Evolutionary conservation across 2,888 invertebrate genomes (phyloP).

Genomic region (Clepsis dumicolana): DNA sequence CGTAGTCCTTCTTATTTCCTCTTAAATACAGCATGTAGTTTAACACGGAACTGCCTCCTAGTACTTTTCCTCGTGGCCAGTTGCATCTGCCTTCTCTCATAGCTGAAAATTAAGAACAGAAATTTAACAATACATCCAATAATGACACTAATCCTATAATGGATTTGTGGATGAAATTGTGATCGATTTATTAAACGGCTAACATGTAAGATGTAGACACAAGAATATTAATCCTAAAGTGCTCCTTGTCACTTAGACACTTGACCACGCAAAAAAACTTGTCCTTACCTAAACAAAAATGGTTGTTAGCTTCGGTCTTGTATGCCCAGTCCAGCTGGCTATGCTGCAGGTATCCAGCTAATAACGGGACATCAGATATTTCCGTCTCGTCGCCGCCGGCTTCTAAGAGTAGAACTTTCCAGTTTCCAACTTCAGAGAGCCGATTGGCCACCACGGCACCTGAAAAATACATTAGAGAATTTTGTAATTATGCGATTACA

Average conservation of each 20-base stretch:
- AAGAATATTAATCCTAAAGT: too few species aligned
- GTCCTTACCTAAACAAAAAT: conserved; percentile 90
- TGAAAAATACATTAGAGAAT: conserved; percentile 60
- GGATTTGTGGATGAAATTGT: background rate
- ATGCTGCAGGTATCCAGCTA: conserved; percentile 95
- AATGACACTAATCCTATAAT: background rate
- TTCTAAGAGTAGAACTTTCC: conserved; percentile 93
- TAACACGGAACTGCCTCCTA: conserved; percentile 95
- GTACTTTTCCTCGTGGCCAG: conserved; percentile 96
- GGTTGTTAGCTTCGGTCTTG: conserved; percentile 95
- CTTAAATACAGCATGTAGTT: conserved; percentile 97
- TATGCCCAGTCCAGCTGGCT: conserved; percentile 97
- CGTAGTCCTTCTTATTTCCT: conserved; percentile 96
- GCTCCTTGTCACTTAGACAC: too few species aligned
- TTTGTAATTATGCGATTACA: background rate
- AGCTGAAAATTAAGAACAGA: conserved; percentile 80
- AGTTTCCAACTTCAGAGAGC: conserved; percentile 91
- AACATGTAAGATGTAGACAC: too few species aligned
- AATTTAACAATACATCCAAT: background rate
- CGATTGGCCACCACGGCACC: conserved; percentile 95
- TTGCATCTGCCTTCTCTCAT: conserved; percentile 95
- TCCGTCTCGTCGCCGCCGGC: conserved; percentile 97
- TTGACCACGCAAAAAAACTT: background rate
- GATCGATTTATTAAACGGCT: background rate
- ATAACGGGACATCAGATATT: conserved; percentile 94